A percentile compares a stretch with the other conserved stretches of the same genome.
These are phyloP conservation scores for Drosophila repleta DNA, from an alignment of 1,140 invertebrate genomes.

Conservation along the genomic window DNA sequence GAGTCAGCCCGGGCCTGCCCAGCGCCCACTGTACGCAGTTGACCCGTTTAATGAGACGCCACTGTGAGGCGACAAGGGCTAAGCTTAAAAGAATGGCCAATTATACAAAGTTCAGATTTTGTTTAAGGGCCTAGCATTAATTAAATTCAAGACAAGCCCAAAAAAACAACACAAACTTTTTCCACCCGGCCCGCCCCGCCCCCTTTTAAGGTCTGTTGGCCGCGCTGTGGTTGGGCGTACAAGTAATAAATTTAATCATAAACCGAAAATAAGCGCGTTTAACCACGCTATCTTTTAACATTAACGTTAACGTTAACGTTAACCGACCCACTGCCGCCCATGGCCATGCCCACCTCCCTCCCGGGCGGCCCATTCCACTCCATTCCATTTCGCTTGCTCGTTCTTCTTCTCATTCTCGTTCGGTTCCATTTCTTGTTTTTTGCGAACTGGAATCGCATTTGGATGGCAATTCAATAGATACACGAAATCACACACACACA, in stretches of 20 bases:
- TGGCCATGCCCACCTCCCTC: background rate
- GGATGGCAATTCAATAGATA: constrained; percentile 42
- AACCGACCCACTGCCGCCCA: constrained; percentile 33
- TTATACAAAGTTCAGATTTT: constrained; percentile 66
- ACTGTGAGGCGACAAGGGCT: constrained; percentile 51
- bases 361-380: background rate
- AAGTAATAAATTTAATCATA: constrained; percentile 82
- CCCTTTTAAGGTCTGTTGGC: constrained; percentile 6
- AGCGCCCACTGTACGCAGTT: constrained; percentile 45
- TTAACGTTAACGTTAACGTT: constrained; percentile 41
- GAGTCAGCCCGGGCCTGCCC: constrained; percentile 27
- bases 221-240: constrained; percentile 69
- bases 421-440: constrained; percentile 2
- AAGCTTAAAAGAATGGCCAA: constrained; percentile 78
- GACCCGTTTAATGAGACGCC: constrained; percentile 67
- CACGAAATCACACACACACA: constrained; percentile 42
- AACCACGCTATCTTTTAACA: constrained; percentile 78
- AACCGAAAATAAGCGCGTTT: constrained; percentile 81
- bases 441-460: background rate
- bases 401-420: background rate
- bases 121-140: constrained; percentile 48
- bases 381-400: background rate
- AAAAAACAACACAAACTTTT: constrained; percentile 12
- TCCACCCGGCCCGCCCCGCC: background rate
- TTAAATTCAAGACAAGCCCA: constrained; percentile 61